These are phyloP conservation scores for Ptychoptera contaminata DNA, from an alignment of 2,888 invertebrate species.

Conservation along the genomic window DNA sequence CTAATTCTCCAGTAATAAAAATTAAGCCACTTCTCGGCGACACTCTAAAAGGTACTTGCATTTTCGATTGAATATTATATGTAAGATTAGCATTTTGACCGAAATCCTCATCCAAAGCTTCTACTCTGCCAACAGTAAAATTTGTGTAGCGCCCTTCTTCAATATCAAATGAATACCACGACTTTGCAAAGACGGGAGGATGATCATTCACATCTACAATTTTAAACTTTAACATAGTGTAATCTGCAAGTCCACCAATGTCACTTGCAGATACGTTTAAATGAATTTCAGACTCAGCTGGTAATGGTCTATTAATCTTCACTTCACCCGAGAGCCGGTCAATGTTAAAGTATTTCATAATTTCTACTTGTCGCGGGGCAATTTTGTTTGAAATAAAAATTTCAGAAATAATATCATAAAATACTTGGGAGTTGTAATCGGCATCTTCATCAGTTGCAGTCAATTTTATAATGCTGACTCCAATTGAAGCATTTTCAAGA, in stretches of 20 bases:
- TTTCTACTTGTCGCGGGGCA: constrained; percentile 26
- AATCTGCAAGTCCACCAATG: constrained; percentile 55
- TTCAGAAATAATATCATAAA: constrained; percentile 55
- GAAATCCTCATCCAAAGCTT: constrained; percentile 64
- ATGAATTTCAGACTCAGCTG: constrained; percentile 58
- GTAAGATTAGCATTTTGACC: constrained; percentile 65
- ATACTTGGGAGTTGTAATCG: constrained; percentile 51
- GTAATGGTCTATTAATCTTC: constrained; percentile 50
- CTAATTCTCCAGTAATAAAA: constrained; percentile 57
- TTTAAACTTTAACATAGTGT: constrained; percentile 50
- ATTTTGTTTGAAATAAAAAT: constrained; percentile 36
- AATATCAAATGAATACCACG: constrained; percentile 69
- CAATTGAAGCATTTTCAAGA: constrained; percentile 56
- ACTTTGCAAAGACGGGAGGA: constrained; percentile 64
- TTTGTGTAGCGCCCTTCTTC: constrained; percentile 62
- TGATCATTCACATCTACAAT: constrained; percentile 73
- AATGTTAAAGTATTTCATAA: constrained; percentile 51
- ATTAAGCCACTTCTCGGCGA: constrained; percentile 51
- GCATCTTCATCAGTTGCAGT: constrained; percentile 58
- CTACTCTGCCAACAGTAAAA: constrained; percentile 55
- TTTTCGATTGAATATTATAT: constrained; percentile 43
- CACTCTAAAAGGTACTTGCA: constrained; percentile 50
- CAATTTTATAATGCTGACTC: constrained; percentile 50
- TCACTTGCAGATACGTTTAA: constrained; percentile 64
- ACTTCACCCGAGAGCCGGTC: constrained; percentile 63